Conservation (phyloP, 2,888 invertebrate species). For the Ferrisia virgata region DNA sequence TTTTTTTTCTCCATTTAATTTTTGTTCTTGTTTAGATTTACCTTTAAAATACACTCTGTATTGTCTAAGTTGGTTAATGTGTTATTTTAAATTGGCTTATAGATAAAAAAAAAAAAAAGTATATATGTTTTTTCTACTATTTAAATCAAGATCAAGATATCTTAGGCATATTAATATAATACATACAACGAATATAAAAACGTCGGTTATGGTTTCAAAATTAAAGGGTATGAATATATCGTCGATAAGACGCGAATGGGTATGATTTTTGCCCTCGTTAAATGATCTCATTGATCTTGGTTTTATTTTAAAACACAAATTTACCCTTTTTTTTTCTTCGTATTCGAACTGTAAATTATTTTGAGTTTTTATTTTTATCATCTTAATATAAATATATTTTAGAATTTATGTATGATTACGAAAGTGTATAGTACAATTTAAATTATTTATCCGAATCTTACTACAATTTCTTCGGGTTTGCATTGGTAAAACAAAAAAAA, state of each 20-base stretch:
- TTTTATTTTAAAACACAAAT: not conserved
- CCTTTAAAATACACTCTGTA: slow-evolving; percentile 32
- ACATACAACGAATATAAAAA: not conserved
- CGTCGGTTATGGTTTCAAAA: not conserved
- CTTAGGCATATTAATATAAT: too few species aligned
- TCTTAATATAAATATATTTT: not conserved
- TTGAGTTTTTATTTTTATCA: slow-evolving; percentile 7
- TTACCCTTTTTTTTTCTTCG: slow-evolving; percentile 20
- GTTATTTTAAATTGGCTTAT: slow-evolving; percentile 21
- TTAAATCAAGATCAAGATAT: slow-evolving; percentile 33
- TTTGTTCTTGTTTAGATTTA: slow-evolving; percentile 1
- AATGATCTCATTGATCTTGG: slow-evolving; percentile 38
- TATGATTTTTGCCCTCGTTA: not conserved
- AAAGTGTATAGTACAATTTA: slow-evolving; percentile 27
- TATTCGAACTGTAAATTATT: slow-evolving; percentile 32
- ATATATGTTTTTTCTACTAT: not conserved
- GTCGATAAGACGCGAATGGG: not conserved
- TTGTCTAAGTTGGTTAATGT: slow-evolving; percentile 25
- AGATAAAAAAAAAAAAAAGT: too few species aligned
- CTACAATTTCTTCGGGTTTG: not conserved
- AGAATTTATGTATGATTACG: slow-evolving; percentile 20
- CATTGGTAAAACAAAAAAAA: too few species aligned
- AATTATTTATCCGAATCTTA: slow-evolving; percentile 29
- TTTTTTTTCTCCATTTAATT: not conserved
- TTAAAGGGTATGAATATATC: not conserved